Evolutionary conservation across 2,797 vertebrate species (phyloP).

Genomic region (Channa striata): DNA sequence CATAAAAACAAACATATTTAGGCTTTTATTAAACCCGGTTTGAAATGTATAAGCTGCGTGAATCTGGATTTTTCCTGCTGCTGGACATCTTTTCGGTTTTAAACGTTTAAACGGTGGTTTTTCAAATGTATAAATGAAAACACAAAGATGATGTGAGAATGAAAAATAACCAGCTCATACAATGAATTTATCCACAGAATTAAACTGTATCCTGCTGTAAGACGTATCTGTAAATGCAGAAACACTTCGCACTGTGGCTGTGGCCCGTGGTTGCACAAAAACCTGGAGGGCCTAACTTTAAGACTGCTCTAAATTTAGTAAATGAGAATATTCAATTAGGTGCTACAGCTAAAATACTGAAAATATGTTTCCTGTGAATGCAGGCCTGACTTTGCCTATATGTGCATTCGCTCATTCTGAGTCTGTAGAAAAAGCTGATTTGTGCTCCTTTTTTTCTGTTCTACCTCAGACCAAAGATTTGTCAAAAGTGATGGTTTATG

Average conservation of each 20-base stretch:
- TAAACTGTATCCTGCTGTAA: not conserved
- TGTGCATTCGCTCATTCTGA: conserved; percentile 4
- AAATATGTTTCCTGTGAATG: conserved; percentile 7
- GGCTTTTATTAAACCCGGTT: not conserved
- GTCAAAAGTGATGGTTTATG: conserved; percentile 50
- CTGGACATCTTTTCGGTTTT: not conserved
- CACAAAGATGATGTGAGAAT: conserved; percentile 10
- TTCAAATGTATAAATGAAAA: not conserved
- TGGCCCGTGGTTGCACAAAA: conserved; percentile 4
- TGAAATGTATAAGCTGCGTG: not conserved
- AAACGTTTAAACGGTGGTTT: conserved; percentile 20
- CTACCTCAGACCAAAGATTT: conserved; percentile 64
- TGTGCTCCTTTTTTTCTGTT: conserved; percentile 36
- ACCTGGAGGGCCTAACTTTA: conserved; percentile 13
- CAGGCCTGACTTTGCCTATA: conserved; percentile 8
- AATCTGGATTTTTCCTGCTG: not conserved
- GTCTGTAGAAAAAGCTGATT: conserved; percentile 34
- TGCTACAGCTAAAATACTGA: not conserved
- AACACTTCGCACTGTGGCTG: conserved; percentile 11
- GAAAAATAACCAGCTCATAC: not conserved
- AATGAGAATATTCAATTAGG: not conserved
- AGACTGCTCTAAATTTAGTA: not conserved
- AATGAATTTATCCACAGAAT: conserved; percentile 2
- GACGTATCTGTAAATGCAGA: conserved; percentile 1
- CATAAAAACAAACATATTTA: not conserved